A percentile compares a stretch with the other conserved stretches of the same genome.
These are phyloP conservation scores for Coccyzus lansbergi DNA, from an alignment of 2,797 vertebrate genomes.

Conservation along the genomic window DNA sequence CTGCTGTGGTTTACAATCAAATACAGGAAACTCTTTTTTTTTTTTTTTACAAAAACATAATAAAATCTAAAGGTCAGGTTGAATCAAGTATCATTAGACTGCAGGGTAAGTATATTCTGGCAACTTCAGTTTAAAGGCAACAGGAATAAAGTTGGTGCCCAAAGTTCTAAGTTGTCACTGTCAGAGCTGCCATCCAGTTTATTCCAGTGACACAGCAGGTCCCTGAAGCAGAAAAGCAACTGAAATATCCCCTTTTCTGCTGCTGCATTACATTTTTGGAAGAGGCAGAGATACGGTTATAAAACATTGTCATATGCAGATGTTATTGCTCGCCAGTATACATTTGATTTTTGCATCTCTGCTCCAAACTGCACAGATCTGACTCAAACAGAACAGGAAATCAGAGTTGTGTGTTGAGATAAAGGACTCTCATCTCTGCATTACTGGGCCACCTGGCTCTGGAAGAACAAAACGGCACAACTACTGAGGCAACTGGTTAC, in stretches of 20 bases:
- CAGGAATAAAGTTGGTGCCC: neutral
- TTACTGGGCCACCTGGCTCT: neutral
- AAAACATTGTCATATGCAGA: neutral
- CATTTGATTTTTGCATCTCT: neutral
- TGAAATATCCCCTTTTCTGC: neutral
- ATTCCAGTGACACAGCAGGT: neutral
- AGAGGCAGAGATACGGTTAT: neutral
- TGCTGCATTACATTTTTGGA: neutral
- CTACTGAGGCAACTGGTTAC: neutral
- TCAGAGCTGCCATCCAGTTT: accelerated
- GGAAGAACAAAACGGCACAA: neutral
- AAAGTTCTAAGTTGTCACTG: neutral
- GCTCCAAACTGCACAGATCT: neutral
- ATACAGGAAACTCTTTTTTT: neutral
- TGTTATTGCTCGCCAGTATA: neutral
- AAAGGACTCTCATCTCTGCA: accelerated
- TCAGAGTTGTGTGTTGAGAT: neutral
- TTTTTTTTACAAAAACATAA: neutral
- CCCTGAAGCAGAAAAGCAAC: neutral
- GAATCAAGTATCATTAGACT: neutral
- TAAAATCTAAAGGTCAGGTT: neutral
- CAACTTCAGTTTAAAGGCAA: neutral
- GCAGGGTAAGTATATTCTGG: neutral
- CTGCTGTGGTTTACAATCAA: neutral
- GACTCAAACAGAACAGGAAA: accelerated